Base-by-base conservation (phyloP, 2,113 vertebrate species). In the Tiliqua scincoides region DNA sequence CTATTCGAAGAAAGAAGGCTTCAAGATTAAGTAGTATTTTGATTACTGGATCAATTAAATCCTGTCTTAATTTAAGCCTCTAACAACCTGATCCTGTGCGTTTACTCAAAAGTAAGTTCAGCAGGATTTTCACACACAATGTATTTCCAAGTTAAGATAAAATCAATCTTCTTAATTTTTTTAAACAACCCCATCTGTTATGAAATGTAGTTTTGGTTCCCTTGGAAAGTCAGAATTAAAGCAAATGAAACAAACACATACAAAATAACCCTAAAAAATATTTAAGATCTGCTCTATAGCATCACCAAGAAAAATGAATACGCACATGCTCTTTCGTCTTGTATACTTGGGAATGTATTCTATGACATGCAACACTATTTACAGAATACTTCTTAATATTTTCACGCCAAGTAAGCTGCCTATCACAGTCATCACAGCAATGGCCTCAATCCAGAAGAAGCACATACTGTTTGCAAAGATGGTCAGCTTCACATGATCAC, bases 41-140 rank as follows among this genome's bases (percentile, higher is more conserved):
- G 79, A 20, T 84, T 89, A 37, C 37, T 83, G 68, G 27, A 65
- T 30, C 91, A 91, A 88, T 27, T 14, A 3, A 89, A 91, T 61
- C 61, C 88, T 89, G 79, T 85, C 10, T 61, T 86, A 59, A 87
- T 6, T 84, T 30, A 85, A 71, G 67, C 35, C 70, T 79, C 35
- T 79, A 73, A 20, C 27, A 71, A n/a, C 9, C 21, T 15, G 43
- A 72, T 43, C 1, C 37, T 72, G 25, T 62, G 23, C 4, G n/a
- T 32, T 62, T 71, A 80, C 37, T 72, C 52, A 8, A 35, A 14
- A 86, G n/a, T 14, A 72, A 70, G 21, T 37, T 35, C 30, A 18
- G 57, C 21, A 59, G 25, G 54, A 12, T 70, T 78, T 59, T 40
- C 3, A 71, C 10, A 40, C 70, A 35, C 4, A 23, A 52, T 54